Conservation (phyloP, 2,797 vertebrate species). For the Sebastes vulpes region DNA sequence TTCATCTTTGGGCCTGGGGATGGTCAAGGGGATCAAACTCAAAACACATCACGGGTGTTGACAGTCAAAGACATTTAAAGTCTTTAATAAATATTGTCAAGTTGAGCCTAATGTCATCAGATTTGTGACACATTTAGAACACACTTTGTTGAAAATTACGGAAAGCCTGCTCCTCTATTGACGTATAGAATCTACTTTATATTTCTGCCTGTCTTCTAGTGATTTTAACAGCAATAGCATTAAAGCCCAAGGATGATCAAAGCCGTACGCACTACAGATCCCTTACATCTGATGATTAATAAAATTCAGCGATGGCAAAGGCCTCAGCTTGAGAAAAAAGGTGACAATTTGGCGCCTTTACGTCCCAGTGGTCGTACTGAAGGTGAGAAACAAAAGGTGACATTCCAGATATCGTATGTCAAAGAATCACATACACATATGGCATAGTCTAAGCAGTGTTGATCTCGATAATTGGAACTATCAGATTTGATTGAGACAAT, state of each 20-base stretch:
- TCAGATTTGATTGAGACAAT: constrained; percentile 32
- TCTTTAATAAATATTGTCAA: not conserved
- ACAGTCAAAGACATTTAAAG: not conserved
- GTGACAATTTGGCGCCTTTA: constrained; percentile 62
- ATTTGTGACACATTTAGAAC: not conserved
- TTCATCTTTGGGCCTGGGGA: not conserved
- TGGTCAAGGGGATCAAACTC: not conserved
- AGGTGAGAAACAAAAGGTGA: constrained; percentile 76
- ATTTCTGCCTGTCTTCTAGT: not conserved
- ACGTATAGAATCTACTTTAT: not conserved
- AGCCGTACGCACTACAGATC: not conserved
- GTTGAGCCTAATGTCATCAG: no score
- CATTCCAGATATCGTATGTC: constrained; percentile 61
- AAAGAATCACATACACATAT: constrained; percentile 70
- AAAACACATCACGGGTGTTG: not conserved
- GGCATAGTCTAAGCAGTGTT: constrained; percentile 50
- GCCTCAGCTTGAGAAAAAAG: constrained; percentile 49
- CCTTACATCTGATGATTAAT: constrained; percentile 11
- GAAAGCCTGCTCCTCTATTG: not conserved
- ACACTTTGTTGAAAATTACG: not conserved
- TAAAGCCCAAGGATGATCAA: not conserved
- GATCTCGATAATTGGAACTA: constrained; percentile 69
- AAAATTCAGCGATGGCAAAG: constrained; percentile 28
- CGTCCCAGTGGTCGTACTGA: constrained; percentile 56
- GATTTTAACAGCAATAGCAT: not conserved